Conservation (phyloP, 2,888 invertebrate genomes). For the Ophioninae sp. region DNA sequence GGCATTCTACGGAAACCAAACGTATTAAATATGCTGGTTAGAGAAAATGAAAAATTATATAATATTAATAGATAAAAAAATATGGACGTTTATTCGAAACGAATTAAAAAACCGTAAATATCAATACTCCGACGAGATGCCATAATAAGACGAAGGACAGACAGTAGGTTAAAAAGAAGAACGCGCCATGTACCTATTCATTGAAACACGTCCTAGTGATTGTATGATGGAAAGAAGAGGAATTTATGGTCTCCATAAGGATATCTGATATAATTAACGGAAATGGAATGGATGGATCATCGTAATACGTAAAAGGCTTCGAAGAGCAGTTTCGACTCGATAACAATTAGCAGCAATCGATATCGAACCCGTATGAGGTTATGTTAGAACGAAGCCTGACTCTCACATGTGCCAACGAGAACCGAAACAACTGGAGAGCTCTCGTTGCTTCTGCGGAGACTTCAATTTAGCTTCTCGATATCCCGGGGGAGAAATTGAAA, state of each 20-base stretch:
- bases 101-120: no score
- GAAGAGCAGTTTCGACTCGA: not conserved
- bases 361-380: constrained; percentile 33
- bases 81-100: no score
- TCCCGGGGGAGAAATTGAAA: constrained; percentile 59
- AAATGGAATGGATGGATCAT: not conserved
- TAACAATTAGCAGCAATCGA: constrained; percentile 50
- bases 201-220: no score
- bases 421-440: not conserved
- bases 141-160: no score
- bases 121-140: no score
- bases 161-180: no score
- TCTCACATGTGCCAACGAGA: not conserved
- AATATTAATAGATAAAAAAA: no score
- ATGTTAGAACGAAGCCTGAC: constrained; percentile 5
- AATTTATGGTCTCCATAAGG: not conserved
- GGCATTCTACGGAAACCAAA: no score
- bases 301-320: not conserved
- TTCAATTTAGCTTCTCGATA: constrained; percentile 56
- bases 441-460: constrained; percentile 29
- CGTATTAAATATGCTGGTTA: no score
- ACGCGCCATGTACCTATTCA: no score
- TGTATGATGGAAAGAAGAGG: not conserved
- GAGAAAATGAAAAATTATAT: no score
- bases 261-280: not conserved